Evolutionary conservation across 2,797 vertebrate genomes (phyloP), one percentile per base, ranked within the genome.

Genomic region (Sebastes nivosus): DNA sequence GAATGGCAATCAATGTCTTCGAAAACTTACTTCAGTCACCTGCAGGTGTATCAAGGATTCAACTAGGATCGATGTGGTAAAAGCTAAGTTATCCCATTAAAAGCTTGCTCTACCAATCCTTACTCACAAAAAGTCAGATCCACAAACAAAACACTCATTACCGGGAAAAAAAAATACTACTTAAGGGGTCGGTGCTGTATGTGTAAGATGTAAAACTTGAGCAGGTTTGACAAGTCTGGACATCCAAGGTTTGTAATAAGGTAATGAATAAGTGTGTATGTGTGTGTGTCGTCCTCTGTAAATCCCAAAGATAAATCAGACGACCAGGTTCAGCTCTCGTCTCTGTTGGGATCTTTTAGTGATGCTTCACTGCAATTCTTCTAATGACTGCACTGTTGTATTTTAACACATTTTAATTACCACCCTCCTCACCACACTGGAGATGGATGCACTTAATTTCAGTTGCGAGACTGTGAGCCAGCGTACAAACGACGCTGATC

Each of bases 321-420:
- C 8, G 7, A 38, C 10, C 30, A 55, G 67, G 50, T 72, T 67
- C 29, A 72, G 52, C 72, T 46, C 63, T 77, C 5, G 46, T 82
- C 65, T 81, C 55, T 30, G 58, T 57, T 72, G 67, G 72, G 70
- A 84, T 87, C 52, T 68, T 61, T 79, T 22, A 34, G 72, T 27
- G 30, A 84, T n/a, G 78, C 84, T 80, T 88, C 77, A 57, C 46
- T 77, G 87, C 67, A 58, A 66, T 14, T 36, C 81, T 68, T 59
- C 36, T 75, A 84, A 89, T 88, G 84, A 88, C 85, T 81, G 82
- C 78, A 80, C 74, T 67, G 59, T 84, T 88, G 74, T 76, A 87
- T 92, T 92, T 90, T 71, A 90, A 85, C 78, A 85, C 81, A 74
- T 79, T 83, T 88, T 91, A 94, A 95, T 93, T 92, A 90, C 77